These are phyloP conservation scores for Lepidocyrtinus sp. DNA, from an alignment of 2,888 invertebrate genomes.

Conservation along the genomic window DNA sequence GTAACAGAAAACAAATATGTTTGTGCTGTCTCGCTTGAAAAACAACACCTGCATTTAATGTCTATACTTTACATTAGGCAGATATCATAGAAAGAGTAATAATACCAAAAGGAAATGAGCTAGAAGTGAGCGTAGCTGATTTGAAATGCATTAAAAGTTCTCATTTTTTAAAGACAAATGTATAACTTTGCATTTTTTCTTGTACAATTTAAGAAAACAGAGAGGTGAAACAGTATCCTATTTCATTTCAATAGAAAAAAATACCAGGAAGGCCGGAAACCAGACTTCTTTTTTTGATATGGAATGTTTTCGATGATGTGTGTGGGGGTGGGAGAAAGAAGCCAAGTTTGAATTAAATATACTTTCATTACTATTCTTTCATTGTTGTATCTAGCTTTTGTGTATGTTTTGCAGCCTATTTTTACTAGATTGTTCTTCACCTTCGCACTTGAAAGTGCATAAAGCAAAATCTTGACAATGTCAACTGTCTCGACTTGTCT, in stretches of 20 bases:
- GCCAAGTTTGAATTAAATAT: too few species aligned
- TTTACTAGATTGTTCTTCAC: conserved; percentile 14
- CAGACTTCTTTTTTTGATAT: conserved; percentile 46
- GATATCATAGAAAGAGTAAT: too few species aligned
- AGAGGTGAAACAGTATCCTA: too few species aligned
- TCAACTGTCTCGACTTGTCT: neutral
- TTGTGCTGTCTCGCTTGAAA: conserved; percentile 5
- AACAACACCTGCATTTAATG: conserved; percentile 24
- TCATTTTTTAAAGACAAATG: conserved; percentile 31
- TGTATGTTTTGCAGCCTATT: too few species aligned
- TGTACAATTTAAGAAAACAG: too few species aligned
- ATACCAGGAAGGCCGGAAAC: conserved; percentile 30
- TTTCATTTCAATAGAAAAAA: conserved; percentile 4
- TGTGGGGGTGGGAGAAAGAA: too few species aligned
- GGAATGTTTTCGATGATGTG: neutral
- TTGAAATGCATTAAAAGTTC: conserved; percentile 44
- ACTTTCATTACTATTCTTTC: conserved; percentile 24
- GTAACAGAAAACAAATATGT: conserved; percentile 21
- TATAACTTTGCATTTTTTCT: neutral
- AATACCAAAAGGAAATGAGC: conserved; percentile 37
- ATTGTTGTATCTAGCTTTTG: too few species aligned
- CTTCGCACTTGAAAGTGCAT: conserved; percentile 29
- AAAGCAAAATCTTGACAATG: neutral
- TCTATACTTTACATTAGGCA: too few species aligned
- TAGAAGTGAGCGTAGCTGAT: conserved; percentile 38